Conservation (phyloP, 2,113 vertebrate species). For the Platichthys stellatus region DNA sequence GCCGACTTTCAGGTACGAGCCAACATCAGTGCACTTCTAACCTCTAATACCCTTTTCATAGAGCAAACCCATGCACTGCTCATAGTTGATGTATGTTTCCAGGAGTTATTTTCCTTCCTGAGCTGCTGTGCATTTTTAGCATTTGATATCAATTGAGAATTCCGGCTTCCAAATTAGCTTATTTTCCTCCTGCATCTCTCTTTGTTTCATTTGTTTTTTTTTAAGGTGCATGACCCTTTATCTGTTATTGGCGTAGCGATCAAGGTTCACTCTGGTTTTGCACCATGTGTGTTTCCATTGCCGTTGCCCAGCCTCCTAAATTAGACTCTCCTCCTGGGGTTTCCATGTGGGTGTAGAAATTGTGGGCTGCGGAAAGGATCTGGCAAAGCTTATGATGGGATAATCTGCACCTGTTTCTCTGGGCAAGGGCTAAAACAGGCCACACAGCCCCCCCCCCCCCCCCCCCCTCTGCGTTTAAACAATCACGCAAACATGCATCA, state of each 20-base stretch:
- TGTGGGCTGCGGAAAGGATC: slow-evolving; percentile 73
- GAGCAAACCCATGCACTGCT: slow-evolving; percentile 5
- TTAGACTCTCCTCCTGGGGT: slow-evolving; percentile 71
- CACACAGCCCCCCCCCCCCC: slow-evolving; percentile 25
- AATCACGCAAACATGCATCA: slow-evolving; percentile 42
- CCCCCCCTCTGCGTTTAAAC: slow-evolving; percentile 38
- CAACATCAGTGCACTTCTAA: slow-evolving; percentile 39
- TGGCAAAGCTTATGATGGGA: slow-evolving; percentile 74
- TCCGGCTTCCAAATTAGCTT: neutral
- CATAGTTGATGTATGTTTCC: slow-evolving; percentile 9
- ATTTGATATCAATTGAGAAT: neutral
- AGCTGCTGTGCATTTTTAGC: neutral
- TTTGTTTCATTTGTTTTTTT: slow-evolving; percentile 1
- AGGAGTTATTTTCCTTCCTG: slow-evolving; percentile 6
- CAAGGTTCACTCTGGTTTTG: slow-evolving; percentile 30
- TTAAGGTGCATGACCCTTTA: slow-evolving; percentile 6
- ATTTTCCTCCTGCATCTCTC: neutral
- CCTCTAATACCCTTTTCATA: slow-evolving; percentile 33
- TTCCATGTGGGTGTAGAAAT: slow-evolving; percentile 72
- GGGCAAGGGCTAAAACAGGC: slow-evolving; percentile 70
- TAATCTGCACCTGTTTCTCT: slow-evolving; percentile 82
- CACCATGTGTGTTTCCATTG: slow-evolving; percentile 58
- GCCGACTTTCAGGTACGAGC: slow-evolving; percentile 39
- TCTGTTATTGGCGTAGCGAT: slow-evolving; percentile 42
- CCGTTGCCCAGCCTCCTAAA: slow-evolving; percentile 68